A percentile compares a stretch with the other conserved stretches of the same genome.
phyloP scores from a whole-genome alignment of 1,140 invertebrate genomes.

The Atta texana region DNA sequence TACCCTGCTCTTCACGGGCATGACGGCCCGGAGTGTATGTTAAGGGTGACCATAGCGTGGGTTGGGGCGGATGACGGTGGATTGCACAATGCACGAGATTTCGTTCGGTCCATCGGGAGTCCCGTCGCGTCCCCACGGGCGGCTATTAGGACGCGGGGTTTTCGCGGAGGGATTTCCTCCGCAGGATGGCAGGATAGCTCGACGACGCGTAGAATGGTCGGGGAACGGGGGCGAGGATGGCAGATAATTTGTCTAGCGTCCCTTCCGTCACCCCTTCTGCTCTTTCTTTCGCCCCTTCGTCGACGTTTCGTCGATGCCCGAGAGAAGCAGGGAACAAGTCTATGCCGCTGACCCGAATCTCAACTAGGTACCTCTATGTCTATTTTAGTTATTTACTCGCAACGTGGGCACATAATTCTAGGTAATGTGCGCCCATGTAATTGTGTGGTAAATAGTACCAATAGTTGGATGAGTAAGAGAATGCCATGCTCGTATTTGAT shows the following conservation, averaged over 20 bases:
- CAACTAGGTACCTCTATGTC: constrained; percentile 79
- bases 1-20: constrained; percentile 17
- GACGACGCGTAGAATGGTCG: constrained; percentile 62
- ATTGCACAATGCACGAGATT: constrained; percentile 82
- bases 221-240: constrained; percentile 72
- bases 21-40: constrained; percentile 32
- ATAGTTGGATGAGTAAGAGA: not conserved
- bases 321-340: constrained; percentile 58
- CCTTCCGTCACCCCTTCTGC: constrained; percentile 34
- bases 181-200: constrained; percentile 65
- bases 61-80: constrained; percentile 43
- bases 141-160: constrained; percentile 78
- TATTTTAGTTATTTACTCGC: constrained; percentile 61
- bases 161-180: constrained; percentile 58
- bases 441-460: constrained; percentile 16
- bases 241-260: constrained; percentile 83
- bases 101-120: constrained; percentile 80
- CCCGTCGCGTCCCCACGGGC: constrained; percentile 76
- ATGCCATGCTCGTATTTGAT: not conserved
- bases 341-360: constrained; percentile 82
- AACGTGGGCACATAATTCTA: not conserved
- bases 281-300: constrained; percentile 44
- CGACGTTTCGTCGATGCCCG: constrained; percentile 37
- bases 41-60: constrained; percentile 18
- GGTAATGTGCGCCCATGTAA: constrained; percentile 11